Evolutionary conservation across 2,113 vertebrate species (phyloP).

Genomic region (Triplophysa tibetana): DNA sequence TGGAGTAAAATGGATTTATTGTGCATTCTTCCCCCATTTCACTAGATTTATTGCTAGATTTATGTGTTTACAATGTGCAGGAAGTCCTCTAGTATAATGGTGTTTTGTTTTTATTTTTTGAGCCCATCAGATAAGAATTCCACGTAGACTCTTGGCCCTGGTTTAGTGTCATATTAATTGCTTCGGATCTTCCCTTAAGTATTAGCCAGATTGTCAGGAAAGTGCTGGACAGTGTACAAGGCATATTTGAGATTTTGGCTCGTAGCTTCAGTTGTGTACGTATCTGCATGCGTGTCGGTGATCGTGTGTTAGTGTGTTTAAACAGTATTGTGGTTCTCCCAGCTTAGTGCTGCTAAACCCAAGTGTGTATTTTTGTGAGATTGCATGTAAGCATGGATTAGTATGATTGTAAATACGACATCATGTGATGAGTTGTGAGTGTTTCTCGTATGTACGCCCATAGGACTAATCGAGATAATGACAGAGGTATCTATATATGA

Average conservation of each 20-base stretch:
- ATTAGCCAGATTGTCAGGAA: conserved; percentile 42
- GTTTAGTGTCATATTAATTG: conserved; percentile 50
- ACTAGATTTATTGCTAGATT: conserved; percentile 23
- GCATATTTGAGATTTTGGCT: conserved; percentile 49
- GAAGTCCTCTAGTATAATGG: conserved; percentile 37
- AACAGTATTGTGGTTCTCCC: conserved; percentile 3
- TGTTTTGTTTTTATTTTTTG: conserved; percentile 43
- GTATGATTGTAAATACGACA: background rate
- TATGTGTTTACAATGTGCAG: conserved; percentile 13
- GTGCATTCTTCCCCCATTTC: conserved; percentile 8
- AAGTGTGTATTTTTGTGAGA: background rate
- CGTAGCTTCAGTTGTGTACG: conserved; percentile 24
- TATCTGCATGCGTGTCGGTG: conserved; percentile 17
- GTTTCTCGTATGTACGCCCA: background rate
- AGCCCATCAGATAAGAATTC: conserved; percentile 47
- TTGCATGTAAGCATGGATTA: conserved; percentile 11
- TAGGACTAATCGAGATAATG: background rate
- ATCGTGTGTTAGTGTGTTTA: conserved; percentile 24
- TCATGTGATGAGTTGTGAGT: background rate
- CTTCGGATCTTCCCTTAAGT: conserved; percentile 45
- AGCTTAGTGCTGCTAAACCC: background rate
- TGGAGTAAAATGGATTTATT: conserved; percentile 20
- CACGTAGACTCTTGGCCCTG: conserved; percentile 36
- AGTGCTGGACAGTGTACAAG: conserved; percentile 39
- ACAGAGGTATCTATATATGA: background rate